Base-by-base conservation (phyloP, 92 coral and sea anemone genomes). In the Porites divaricata region DNA sequence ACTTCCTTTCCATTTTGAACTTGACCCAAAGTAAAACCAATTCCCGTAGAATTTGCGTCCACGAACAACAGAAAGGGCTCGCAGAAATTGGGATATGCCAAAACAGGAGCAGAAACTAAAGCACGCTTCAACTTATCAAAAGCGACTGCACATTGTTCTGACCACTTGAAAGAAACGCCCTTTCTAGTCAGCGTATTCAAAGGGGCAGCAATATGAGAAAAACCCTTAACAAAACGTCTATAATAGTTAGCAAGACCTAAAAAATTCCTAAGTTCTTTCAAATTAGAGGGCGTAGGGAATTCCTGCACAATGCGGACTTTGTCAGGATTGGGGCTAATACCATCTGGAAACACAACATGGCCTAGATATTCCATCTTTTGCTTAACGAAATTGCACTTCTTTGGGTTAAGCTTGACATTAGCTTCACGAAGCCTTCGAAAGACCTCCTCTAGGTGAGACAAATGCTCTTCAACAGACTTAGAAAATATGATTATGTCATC, bases 351-450 rank as follows among this genome's bases (percentile, higher is more conserved):
- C n/a, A n/a, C n/a, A n/a, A n/a, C n/a, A n/a, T n/a, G n/a, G n/a
- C n/a, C n/a, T n/a, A n/a, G n/a, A n/a, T n/a, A n/a, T n/a, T n/a
- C n/a, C n/a, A n/a, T n/a, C n/a, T n/a, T n/a, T n/a, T n/a, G n/a
- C n/a, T n/a, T n/a, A n/a, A n/a, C n/a, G n/a, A n/a, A n/a, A n/a
- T n/a, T n/a, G n/a, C n/a, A n/a, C n/a, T n/a, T n/a, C n/a, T n/a
- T n/a, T n/a, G n/a, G n/a, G n/a, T n/a, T n/a, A n/a, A n/a, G n/a
- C n/a, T n/a, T n/a, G n/a, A n/a, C 78, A 80, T 93, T 87, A 0
- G 96, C 92, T 0, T 87, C 88, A 0, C 88, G 77, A 0, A 93
- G 49, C 7, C 90, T 74, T 14, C n/a, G 8, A 25, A 90, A 93
- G 3, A 92, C 92, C 17, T 81, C 92, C 52, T 81, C 79, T 0